These are phyloP conservation scores for Pseudomyrmex dendroicus DNA, from an alignment of 1,140 invertebrate genomes.

Conservation along the genomic window DNA sequence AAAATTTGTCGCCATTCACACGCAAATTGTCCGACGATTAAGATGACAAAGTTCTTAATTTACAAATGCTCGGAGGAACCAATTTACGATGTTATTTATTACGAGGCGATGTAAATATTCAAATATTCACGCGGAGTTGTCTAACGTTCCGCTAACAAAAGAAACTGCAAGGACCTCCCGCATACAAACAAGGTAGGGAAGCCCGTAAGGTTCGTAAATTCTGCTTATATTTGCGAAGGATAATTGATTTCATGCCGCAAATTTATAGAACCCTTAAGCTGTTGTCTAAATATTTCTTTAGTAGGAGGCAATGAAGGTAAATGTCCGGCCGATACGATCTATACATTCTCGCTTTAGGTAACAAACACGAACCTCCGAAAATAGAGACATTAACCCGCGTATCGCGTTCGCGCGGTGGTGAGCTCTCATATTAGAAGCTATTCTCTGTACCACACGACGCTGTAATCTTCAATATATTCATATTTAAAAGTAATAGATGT, in stretches of 20 bases:
- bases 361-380: slow-evolving; percentile 40
- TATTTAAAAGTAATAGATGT: background rate
- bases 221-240: slow-evolving; percentile 24
- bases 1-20: no score
- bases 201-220: slow-evolving; percentile 32
- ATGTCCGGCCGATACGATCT: slow-evolving; percentile 45
- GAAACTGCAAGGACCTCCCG: slow-evolving; percentile 10
- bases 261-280: slow-evolving; percentile 40
- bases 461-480: no score
- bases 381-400: slow-evolving; percentile 55
- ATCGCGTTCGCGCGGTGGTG: slow-evolving; percentile 15
- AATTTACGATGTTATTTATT: slow-evolving; percentile 33
- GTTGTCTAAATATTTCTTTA: slow-evolving; percentile 51
- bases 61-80: background rate
- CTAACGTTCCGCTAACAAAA: background rate
- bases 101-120: background rate
- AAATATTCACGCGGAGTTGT: background rate
- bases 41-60: no score
- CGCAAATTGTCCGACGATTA: no score
- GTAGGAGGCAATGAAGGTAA: slow-evolving; percentile 22
- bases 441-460: slow-evolving; percentile 1
- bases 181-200: background rate
- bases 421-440: slow-evolving; percentile 52
- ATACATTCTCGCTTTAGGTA: slow-evolving; percentile 40
- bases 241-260: slow-evolving; percentile 45